phyloP scores from a whole-genome alignment of 2,888 invertebrate species.

The Siphonodentalium dalli region DNA sequence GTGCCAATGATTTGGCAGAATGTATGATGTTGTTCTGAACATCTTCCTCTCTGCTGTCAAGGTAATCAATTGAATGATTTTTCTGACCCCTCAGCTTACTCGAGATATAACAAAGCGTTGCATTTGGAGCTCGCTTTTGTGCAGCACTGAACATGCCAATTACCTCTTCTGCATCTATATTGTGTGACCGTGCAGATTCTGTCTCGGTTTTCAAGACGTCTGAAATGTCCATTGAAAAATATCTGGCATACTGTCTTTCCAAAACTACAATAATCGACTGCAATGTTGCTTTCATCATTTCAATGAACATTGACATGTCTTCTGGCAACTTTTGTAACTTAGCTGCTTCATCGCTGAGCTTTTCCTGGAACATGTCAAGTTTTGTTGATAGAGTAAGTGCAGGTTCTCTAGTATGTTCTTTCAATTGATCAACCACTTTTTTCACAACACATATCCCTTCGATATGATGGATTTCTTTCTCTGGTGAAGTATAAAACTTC shows the following conservation, averaged over 20 bases:
- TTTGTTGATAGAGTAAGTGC: not conserved
- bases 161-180: slow-evolving; percentile 22
- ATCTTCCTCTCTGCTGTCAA: too few relatives aligned
- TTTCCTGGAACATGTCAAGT: slow-evolving; percentile 2
- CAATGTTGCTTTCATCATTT: slow-evolving; percentile 4
- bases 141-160: slow-evolving; percentile 22
- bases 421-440: not conserved
- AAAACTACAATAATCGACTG: slow-evolving; percentile 10
- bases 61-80: too few relatives aligned
- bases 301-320: not conserved
- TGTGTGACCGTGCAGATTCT: slow-evolving; percentile 6
- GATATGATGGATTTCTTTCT: slow-evolving; percentile 2
- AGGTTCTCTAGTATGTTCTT: slow-evolving; percentile 1
- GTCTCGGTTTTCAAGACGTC: not conserved
- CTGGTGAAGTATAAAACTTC: slow-evolving; percentile 19
- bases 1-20: not conserved
- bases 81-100: slow-evolving; percentile 7
- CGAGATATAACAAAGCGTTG: slow-evolving; percentile 13
- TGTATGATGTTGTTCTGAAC: slow-evolving; percentile 1
- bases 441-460: slow-evolving; percentile 6
- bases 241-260: slow-evolving; percentile 22
- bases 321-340: not conserved
- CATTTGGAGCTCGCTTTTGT: slow-evolving; percentile 10
- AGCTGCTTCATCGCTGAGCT: not conserved
- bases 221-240: slow-evolving; percentile 16